Percentiles rank a stretch among this genome's conserved stretches.
Evolutionary conservation across 2,797 vertebrate species (phyloP).

Genomic region (Synaphobranchus kaupii): DNA sequence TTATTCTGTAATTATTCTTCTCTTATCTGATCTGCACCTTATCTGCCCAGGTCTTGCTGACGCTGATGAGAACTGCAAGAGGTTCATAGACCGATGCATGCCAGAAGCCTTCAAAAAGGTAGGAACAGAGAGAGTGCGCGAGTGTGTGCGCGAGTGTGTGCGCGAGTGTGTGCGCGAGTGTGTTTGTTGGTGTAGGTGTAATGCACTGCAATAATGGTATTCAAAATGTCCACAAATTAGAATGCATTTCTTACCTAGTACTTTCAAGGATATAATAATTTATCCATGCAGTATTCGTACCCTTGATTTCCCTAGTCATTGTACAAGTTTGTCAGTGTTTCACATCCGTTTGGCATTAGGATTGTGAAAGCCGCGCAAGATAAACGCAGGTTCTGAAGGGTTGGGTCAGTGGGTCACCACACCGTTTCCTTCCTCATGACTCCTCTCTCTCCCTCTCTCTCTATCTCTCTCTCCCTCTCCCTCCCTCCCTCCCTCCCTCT

Average conservation of each 20-base stretch:
- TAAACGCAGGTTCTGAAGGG: not conserved
- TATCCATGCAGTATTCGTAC: not conserved
- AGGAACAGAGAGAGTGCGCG: slow-evolving; percentile 33
- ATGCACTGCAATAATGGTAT: not conserved
- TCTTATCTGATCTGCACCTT: not conserved
- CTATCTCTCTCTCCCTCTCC: not conserved
- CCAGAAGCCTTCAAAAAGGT: slow-evolving; percentile 99
- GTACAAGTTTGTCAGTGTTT: not conserved
- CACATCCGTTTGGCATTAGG: not conserved
- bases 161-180: not conserved
- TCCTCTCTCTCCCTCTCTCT: not conserved
- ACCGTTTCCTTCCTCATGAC: not conserved
- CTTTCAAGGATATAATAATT: not conserved
- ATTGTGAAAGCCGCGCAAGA: not conserved
- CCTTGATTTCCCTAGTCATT: not conserved
- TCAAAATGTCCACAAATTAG: not conserved
- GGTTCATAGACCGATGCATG: slow-evolving; percentile 98
- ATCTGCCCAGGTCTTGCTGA: slow-evolving; percentile 85
- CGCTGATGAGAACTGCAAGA: slow-evolving; percentile 97
- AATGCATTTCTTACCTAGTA: not conserved
- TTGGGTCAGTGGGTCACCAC: not conserved
- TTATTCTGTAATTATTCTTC: not conserved
- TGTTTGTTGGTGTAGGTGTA: not conserved
- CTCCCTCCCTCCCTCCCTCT: slow-evolving; percentile 23
- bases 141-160: not conserved